A percentile compares a stretch with the other conserved stretches of the same genome.
Evolutionary conservation across 35 echinoderm and acorn worm species (phyloP).

Genomic region (Heliocidaris erythrogramma): DNA sequence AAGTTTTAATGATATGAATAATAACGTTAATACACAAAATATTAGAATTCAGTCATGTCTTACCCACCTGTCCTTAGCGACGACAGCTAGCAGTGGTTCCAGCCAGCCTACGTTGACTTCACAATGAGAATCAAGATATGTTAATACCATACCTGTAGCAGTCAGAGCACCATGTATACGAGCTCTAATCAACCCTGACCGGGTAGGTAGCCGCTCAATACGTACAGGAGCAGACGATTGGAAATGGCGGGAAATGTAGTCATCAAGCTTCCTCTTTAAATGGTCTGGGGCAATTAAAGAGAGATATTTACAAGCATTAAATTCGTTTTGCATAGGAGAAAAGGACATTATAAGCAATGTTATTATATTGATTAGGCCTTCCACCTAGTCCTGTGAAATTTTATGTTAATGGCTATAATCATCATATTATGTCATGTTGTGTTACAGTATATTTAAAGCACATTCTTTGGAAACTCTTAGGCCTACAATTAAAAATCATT

Average conservation of each 20-base stretch:
- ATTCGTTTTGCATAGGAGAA: no score
- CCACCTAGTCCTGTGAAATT: no score
- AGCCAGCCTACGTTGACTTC: constrained; percentile 81
- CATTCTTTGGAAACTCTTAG: no score
- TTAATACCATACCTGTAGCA: constrained; percentile 63
- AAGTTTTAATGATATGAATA: neutral
- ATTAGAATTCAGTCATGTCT: neutral
- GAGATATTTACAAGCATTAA: neutral
- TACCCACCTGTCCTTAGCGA: constrained; percentile 54
- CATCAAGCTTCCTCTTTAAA: constrained; percentile 57
- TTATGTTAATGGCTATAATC: no score
- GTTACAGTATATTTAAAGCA: no score
- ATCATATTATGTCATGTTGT: no score
- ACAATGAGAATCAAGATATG: constrained; percentile 88
- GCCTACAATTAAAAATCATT: no score
- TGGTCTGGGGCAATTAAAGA: constrained; percentile 25
- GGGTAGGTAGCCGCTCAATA: constrained; percentile 50
- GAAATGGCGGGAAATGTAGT: constrained; percentile 42
- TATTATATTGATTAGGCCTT: no score
- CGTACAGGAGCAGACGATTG: constrained; percentile 41
- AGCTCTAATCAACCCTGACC: constrained; percentile 65
- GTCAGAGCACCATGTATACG: constrained; percentile 60
- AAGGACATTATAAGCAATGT: no score
- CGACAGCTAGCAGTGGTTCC: constrained; percentile 64
- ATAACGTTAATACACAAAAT: neutral